Evolutionary conservation across 2,888 invertebrate genomes (phyloP), one percentile per base, ranked within the genome.

Genomic region (Eupelmus urozonus): DNA sequence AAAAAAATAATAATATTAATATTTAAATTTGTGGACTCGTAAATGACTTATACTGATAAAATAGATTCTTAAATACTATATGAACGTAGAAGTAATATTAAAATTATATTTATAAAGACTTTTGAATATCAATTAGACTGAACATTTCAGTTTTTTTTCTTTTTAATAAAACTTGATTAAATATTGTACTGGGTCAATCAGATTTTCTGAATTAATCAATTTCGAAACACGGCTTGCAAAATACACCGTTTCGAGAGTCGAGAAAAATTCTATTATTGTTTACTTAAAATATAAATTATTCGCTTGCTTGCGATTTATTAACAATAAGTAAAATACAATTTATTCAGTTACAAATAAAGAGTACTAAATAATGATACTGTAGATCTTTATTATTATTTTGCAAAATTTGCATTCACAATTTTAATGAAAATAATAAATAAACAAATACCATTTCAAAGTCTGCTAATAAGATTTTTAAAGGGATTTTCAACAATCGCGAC

Each of bases 101-200:
- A n/a, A 65, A 67, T 51, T 67, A 67, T 75, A 75, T 74, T 66
- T 66, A 66, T 20, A 57, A 66, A 73, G 66, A 25, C 49, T 59
- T 49, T 25, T 59, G 20, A 20, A 34, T 66, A 34, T 16, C 34
- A 45, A 63, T 4, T n/a, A 63, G 25, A 18, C 16, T 16, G 7
- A 66, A 34, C 49, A 18, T 67, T 60, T 16, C 34, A 57, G 20
- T 18, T 34, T 57, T 67, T 40, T 60, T 53, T 42, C 60, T n/a
- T 45, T 59, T 7, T 0, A 25, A 45, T 18, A 13, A 11, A 75
- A 75, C 40, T 75, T 49, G 60, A 75, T 67, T 75, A 67, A 75
- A 75, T 60, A 60, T 51, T 75, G 67, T 53, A 40, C 59, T 53
- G n/a, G 67, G 40, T 40, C 20, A 75, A 75, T 75, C 53, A 53